A percentile compares a stretch with the other conserved stretches of the same genome.
phyloP scores from a whole-genome alignment of 1,140 invertebrate genomes.

The Cephus cinctus region DNA sequence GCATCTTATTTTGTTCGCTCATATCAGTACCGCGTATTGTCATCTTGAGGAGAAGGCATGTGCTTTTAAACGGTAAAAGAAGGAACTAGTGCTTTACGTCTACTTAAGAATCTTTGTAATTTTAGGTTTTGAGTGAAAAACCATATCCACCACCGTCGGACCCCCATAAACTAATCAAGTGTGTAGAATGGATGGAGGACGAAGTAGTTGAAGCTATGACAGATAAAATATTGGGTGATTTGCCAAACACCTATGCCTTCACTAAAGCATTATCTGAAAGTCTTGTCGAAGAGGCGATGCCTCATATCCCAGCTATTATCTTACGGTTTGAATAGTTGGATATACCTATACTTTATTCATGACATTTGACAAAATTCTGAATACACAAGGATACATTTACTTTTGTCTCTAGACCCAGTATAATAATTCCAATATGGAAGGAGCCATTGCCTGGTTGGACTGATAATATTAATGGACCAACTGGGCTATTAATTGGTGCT shows the following conservation, averaged over 20 bases:
- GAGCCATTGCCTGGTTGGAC: slow-evolving; percentile 88
- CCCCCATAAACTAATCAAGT: slow-evolving; percentile 86
- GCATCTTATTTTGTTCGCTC: slow-evolving; percentile 62
- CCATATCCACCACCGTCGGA: slow-evolving; percentile 84
- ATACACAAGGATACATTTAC: slow-evolving; percentile 7
- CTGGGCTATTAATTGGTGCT: slow-evolving; percentile 72
- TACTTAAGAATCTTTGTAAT: too few relatives aligned
- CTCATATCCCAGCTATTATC: slow-evolving; percentile 78
- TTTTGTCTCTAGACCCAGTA: slow-evolving; percentile 43
- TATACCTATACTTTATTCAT: not conserved
- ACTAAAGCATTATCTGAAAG: slow-evolving; percentile 87
- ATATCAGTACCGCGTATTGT: slow-evolving; percentile 67
- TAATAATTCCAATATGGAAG: slow-evolving; percentile 77
- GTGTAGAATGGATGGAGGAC: slow-evolving; percentile 84
- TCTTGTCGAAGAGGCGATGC: slow-evolving; percentile 73
- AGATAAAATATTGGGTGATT: slow-evolving; percentile 72
- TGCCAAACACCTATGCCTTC: slow-evolving; percentile 91
- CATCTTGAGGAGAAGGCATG: slow-evolving; percentile 57
- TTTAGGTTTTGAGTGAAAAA: slow-evolving; percentile 65
- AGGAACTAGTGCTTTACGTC: too few relatives aligned
- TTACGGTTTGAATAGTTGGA: slow-evolving; percentile 71
- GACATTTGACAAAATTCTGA: not conserved
- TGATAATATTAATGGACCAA: slow-evolving; percentile 90
- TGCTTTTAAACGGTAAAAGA: too few relatives aligned
- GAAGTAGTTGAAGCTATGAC: slow-evolving; percentile 73